phyloP scores from a whole-genome alignment of 2,797 vertebrate genomes.

The Picus viridis region DNA sequence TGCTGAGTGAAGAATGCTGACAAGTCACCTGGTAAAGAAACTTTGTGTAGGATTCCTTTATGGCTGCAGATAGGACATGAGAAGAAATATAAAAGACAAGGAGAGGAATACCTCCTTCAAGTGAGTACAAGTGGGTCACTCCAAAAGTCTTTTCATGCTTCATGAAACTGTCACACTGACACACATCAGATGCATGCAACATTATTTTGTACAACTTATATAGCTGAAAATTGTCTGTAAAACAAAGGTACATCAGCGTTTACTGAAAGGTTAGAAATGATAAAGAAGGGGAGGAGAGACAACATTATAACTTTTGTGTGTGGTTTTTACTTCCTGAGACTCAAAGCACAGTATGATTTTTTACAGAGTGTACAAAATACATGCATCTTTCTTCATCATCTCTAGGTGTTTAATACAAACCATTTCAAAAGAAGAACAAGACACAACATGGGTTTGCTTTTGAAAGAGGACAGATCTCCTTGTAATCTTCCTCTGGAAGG shows the following conservation, averaged over 20 bases:
- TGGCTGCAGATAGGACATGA: not conserved
- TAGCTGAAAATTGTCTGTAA: slow-evolving; percentile 76
- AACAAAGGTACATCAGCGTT: not conserved
- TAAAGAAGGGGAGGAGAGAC: not conserved
- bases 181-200: slow-evolving; percentile 76
- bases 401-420: not conserved
- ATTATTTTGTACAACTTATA: slow-evolving; percentile 81
- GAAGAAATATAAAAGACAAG: not conserved
- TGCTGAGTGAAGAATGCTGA: not conserved
- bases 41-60: not conserved
- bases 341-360: not conserved
- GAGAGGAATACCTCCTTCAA: slow-evolving; percentile 82
- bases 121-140: slow-evolving; percentile 74
- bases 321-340: not conserved
- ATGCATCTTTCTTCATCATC: not conserved
- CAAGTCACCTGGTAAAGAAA: not conserved
- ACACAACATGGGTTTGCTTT: not conserved
- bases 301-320: not conserved
- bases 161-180: slow-evolving; percentile 74
- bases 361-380: not conserved
- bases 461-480: not conserved
- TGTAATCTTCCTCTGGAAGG: not conserved
- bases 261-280: not conserved
- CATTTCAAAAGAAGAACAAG: not conserved
- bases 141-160: slow-evolving; percentile 79